Conservation (phyloP, 2,113 vertebrate genomes). For the Corydoras maculifer region DNA sequence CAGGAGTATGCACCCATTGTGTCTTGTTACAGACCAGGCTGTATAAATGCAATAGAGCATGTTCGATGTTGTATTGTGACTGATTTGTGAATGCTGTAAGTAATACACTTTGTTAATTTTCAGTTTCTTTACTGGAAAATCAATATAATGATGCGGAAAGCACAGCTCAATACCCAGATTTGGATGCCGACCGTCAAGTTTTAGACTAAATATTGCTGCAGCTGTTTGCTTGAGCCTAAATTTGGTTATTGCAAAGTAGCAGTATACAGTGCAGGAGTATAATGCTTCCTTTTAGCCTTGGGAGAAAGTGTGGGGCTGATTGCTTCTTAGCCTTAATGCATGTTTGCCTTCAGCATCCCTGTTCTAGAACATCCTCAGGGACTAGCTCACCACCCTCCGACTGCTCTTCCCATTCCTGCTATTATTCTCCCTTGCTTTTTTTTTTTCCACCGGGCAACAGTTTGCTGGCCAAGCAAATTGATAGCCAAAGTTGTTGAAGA, state of each 20-base stretch:
- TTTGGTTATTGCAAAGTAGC: conserved; percentile 15
- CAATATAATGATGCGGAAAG: background rate
- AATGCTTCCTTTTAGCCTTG: conserved; percentile 52
- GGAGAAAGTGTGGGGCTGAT: conserved; percentile 69
- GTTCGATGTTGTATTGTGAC: background rate
- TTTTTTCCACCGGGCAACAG: conserved; percentile 58
- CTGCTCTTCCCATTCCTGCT: conserved; percentile 39
- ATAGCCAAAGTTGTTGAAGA: conserved; percentile 78
- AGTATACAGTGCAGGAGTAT: conserved; percentile 34
- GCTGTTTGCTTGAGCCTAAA: conserved; percentile 2
- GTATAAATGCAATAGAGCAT: background rate
- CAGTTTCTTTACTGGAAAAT: too few species aligned
- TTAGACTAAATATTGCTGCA: conserved; percentile 30
- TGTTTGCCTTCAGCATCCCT: conserved; percentile 65
- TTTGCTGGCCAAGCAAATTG: conserved; percentile 77
- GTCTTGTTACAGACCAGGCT: background rate
- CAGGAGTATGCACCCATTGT: background rate
- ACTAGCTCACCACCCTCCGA: conserved; percentile 46
- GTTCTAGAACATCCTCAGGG: conserved; percentile 68
- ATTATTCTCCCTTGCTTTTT: conserved; percentile 55
- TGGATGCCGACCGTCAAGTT: conserved; percentile 15
- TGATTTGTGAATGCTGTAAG: too few species aligned
- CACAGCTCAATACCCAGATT: conserved; percentile 16
- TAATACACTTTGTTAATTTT: too few species aligned
- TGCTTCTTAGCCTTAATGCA: conserved; percentile 71